phyloP scores from a whole-genome alignment of 2,113 vertebrate genomes.

The Equus przewalskii region DNA sequence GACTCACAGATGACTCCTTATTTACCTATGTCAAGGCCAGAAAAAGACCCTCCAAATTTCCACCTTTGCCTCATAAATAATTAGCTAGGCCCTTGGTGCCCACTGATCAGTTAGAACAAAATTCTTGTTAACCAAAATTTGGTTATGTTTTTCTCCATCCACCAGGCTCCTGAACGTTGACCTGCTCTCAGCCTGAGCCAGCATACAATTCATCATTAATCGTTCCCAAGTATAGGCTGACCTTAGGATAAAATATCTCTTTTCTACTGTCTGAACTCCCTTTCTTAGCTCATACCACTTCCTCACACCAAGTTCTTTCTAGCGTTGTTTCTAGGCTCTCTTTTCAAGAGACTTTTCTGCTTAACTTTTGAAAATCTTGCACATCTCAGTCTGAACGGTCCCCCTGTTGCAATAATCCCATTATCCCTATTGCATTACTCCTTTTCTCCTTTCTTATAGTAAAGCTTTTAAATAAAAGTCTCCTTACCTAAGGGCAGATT shows the following conservation, averaged over 20 bases:
- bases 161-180: background rate
- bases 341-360: background rate
- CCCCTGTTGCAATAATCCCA: background rate
- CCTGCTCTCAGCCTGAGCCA: background rate
- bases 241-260: background rate
- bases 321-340: background rate
- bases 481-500: background rate
- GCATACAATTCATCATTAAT: background rate
- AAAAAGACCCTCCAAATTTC: background rate
- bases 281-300: background rate
- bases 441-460: background rate
- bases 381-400: background rate
- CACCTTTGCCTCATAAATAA: background rate
- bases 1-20: background rate
- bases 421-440: background rate
- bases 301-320: background rate
- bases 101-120: background rate
- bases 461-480: background rate
- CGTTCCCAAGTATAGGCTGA: background rate
- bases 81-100: background rate
- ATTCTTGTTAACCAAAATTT: background rate
- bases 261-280: background rate
- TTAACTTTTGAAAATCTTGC: background rate
- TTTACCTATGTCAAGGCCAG: background rate
- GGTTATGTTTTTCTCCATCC: background rate